Base-by-base conservation (phyloP, 1,140 invertebrate species). In the Thaumetopoea pityocampa region DNA sequence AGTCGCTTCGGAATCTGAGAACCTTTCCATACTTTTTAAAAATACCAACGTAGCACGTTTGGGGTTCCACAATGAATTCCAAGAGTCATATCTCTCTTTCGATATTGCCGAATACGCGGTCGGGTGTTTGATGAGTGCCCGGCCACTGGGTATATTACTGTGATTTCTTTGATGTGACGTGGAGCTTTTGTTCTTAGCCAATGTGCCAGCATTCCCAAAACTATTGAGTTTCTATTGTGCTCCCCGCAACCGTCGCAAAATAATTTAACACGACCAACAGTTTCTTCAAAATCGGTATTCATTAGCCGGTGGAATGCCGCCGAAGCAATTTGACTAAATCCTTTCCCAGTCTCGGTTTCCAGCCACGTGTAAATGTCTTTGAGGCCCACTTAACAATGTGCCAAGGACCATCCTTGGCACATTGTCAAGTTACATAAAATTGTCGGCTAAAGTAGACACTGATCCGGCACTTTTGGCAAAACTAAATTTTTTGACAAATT, bases 351-450 rank as follows among this genome's bases (percentile, higher is more conserved):
- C 42, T 51, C 18, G 17, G 36, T 20, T 24, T 58, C 52, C 2
- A 15, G 20, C 51, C 40, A 58, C 12, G 28, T 38, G 16, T 54
- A 49, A 19, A 52, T n/a, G 17, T 29, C 40, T 49, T 53, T 32
- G 42, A 34, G 19, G 30, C 9, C 8, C 37, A 44, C 6, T 17
- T n/a, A n/a, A n/a, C n/a, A n/a, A n/a, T n/a, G n/a, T n/a, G n/a
- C n/a, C n/a, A n/a, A n/a, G n/a, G 28, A 61, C 33, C 12, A 17
- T 35, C 18, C 40, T 34, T 22, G 37, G 14, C 38, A 42, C 11
- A 42, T 8, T n/a, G 50, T 37, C 32, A 61, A 56, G 29, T 59
- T 61, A 20, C 61, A 61, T 4, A 17, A 42, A 14, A 4, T 16
- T 42, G 38, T 10, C 38, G 38, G 38, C 38, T 40, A 37, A 37